Evolutionary conservation across 2,888 invertebrate genomes (phyloP).

Genomic region (Cataglyphis livida): DNA sequence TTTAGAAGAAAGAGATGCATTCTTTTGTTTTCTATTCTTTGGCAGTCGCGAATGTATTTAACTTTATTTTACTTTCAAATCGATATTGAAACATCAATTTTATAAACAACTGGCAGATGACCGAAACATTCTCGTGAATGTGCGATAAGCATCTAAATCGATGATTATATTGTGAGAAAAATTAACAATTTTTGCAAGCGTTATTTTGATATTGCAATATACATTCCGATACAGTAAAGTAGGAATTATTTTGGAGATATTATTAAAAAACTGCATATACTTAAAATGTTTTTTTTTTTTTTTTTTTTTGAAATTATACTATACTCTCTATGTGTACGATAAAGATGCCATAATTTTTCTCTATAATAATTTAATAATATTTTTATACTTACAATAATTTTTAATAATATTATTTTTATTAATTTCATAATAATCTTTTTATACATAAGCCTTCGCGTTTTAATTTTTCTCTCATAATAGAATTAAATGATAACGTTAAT

Average conservation of each 20-base stretch:
- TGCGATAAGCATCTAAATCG: background rate
- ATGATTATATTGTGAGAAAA: background rate
- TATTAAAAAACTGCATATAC: background rate
- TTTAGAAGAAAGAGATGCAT: background rate
- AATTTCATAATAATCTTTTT: background rate
- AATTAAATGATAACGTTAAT: background rate
- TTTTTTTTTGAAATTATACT: background rate
- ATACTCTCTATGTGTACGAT: background rate
- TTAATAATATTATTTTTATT: too few species aligned
- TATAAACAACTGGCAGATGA: conserved; percentile 61
- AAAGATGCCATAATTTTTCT: background rate
- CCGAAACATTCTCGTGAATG: conserved; percentile 42
- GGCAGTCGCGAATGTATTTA: conserved; percentile 1
- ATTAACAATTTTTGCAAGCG: background rate
- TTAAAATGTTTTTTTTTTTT: background rate
- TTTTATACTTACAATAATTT: background rate
- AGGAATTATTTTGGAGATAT: background rate
- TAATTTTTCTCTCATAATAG: background rate
- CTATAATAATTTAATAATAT: background rate
- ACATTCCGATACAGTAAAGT: background rate
- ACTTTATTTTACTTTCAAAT: conserved; percentile 12
- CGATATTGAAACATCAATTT: conserved; percentile 47
- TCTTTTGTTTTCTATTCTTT: background rate
- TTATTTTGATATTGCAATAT: background rate
- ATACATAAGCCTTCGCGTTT: background rate